Evolutionary conservation across 1,140 invertebrate species (phyloP).

Genomic region (Drosophila carrolli): DNA sequence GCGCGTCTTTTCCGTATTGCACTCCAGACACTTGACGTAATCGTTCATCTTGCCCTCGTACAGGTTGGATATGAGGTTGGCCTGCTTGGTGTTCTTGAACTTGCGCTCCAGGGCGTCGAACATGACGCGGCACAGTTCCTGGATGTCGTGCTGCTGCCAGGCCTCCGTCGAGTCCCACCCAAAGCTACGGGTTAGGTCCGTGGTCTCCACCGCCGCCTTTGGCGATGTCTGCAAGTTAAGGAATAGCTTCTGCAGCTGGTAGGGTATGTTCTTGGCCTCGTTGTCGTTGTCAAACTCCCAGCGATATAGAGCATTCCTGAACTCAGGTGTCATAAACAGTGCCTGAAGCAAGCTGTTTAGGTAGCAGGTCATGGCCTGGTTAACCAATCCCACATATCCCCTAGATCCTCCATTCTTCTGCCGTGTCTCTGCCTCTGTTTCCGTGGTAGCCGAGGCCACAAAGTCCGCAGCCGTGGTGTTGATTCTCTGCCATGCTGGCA

Average conservation of each 20-base stretch:
- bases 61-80: slow-evolving; percentile 91
- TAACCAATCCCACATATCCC: slow-evolving; percentile 94
- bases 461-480: slow-evolving; percentile 37
- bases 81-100: slow-evolving; percentile 93
- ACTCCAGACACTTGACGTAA: slow-evolving; percentile 96
- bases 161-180: slow-evolving; percentile 96
- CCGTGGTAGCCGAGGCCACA: slow-evolving; percentile 47
- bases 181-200: slow-evolving; percentile 94
- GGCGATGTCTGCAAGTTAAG: slow-evolving; percentile 93
- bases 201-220: slow-evolving; percentile 92
- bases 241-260: slow-evolving; percentile 95
- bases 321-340: slow-evolving; percentile 97
- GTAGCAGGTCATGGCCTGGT: slow-evolving; percentile 98
- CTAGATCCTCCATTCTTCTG: slow-evolving; percentile 37
- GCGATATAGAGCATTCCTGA: slow-evolving; percentile 95
- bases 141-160: slow-evolving; percentile 97
- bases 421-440: slow-evolving; percentile 31
- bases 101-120: slow-evolving; percentile 95
- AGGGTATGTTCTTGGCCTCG: slow-evolving; percentile 92
- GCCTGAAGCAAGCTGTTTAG: slow-evolving; percentile 96
- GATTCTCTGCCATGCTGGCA: slow-evolving; percentile 44
- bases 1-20: slow-evolving; percentile 92
- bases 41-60: slow-evolving; percentile 94
- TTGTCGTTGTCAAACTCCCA: slow-evolving; percentile 92
- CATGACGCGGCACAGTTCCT: slow-evolving; percentile 96